Base-by-base conservation (phyloP, 2,888 invertebrate species). In the Drosophila fulvimacula region DNA sequence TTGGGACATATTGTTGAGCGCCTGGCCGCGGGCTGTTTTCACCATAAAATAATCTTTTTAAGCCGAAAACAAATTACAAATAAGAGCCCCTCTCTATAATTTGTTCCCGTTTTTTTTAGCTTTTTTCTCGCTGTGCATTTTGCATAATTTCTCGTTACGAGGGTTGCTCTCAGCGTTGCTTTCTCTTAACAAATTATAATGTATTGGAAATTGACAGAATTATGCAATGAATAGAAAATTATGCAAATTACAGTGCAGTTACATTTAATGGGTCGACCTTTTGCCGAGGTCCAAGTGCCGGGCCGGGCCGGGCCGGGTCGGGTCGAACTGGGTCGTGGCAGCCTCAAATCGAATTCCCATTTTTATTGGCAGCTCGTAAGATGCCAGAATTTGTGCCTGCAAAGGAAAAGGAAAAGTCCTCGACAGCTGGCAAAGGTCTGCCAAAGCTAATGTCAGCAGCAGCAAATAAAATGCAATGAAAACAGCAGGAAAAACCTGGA, bases 181-280 rank as follows among this genome's bases (percentile, higher is more conserved):
- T 79, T 80, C 78, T 85, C 76, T 80, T 79, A 82, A 82, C 88
- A 88, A 86, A 86, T 86, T 90, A 89, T 88, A 90, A 91, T 85
- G 90, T 90, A 91, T 91, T 86, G 90, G 82, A 90, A 91, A 91
- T 91, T 91, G 90, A 90, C 91, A 89, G 89, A 90, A 90, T 91
- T 91, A 90, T 91, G 89, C 91, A 91, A 91, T 91, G 91, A 91
- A 91, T 91, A 91, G 89, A 90, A 91, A 91, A 91, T 91, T 91
- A 91, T 91, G 91, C 79, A 91, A 91, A 91, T 91, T 91, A 90
- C 87, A 87, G 83, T 81, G 90, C 88, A 90, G 90, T 91, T 90
- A 84, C 86, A 90, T 91, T 90, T 91, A 91, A 91, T 91, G 89
- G 84, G 60, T 66, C 68, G 75, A 87, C 86, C 88, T 86, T 88